Conservation (phyloP, 2,888 invertebrate species). For the Nowickia ferox region DNA sequence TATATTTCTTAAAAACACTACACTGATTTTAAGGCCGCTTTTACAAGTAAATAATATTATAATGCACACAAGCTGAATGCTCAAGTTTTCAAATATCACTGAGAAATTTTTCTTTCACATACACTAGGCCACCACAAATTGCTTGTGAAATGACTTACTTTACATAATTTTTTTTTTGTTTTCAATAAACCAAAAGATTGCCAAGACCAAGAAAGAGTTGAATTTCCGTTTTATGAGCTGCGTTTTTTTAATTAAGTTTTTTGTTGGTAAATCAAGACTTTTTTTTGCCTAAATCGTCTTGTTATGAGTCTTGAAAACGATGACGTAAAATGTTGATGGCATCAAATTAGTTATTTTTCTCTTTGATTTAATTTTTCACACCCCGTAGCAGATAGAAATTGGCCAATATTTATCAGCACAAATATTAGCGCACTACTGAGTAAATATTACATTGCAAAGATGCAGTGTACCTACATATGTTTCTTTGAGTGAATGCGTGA, state of each 20-base stretch:
- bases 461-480: conserved; percentile 61
- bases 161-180: conserved; percentile 18
- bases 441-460: conserved; percentile 60
- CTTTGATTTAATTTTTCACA: conserved; percentile 25
- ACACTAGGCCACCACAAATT: conserved; percentile 53
- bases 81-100: conserved; percentile 68
- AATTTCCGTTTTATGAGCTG: conserved; percentile 54
- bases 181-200: conserved; percentile 29
- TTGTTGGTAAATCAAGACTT: conserved; percentile 44
- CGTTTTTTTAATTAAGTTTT: conserved; percentile 64
- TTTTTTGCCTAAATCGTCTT: conserved; percentile 43
- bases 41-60: conserved; percentile 1
- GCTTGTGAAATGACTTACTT: conserved; percentile 55
- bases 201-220: conserved; percentile 58
- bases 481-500: conserved; percentile 53
- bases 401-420: conserved; percentile 70
- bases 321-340: conserved; percentile 70
- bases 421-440: conserved; percentile 71
- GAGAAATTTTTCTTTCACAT: conserved; percentile 43
- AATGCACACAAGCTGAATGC: conserved; percentile 57
- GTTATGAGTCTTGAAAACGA: conserved; percentile 48
- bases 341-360: conserved; percentile 54
- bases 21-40: background rate
- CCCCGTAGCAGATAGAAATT: conserved; percentile 33
- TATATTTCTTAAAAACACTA: conserved; percentile 28